A percentile compares a stretch with the other conserved stretches of the same genome.
Conservation (phyloP, 1,140 invertebrate species). For the Semibalanus balanoides region DNA sequence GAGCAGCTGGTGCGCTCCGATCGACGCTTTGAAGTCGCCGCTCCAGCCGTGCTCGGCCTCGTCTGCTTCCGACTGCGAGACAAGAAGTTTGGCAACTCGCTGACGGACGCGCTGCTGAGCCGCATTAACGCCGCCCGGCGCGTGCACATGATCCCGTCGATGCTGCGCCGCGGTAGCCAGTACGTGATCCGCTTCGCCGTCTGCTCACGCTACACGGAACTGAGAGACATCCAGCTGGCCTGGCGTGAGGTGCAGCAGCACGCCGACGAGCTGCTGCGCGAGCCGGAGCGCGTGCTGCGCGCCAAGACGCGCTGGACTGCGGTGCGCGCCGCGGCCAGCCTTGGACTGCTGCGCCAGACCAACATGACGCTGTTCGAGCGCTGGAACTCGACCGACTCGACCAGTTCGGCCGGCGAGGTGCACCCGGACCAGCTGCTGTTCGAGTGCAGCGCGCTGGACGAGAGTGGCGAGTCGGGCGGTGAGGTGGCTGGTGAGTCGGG, state of each 20-base stretch:
- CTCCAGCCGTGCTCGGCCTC: constrained; percentile 71
- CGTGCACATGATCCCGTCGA: constrained; percentile 87
- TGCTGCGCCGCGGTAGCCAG: constrained; percentile 57
- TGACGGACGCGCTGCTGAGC: constrained; percentile 67
- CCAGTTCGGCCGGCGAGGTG: too few relatives aligned
- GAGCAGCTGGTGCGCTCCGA: constrained; percentile 56
- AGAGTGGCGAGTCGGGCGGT: too few relatives aligned
- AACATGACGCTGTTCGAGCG: not conserved
- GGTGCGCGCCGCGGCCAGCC: not conserved
- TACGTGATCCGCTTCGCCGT: constrained; percentile 64
- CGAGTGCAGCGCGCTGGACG: too few relatives aligned
- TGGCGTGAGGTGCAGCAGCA: constrained; percentile 3
- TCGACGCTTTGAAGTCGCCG: constrained; percentile 72
- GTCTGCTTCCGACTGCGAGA: constrained; percentile 67
- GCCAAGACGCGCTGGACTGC: not conserved
- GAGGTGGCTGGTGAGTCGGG: too few relatives aligned
- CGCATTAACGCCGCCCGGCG: constrained; percentile 77
- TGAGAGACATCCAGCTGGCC: constrained; percentile 3
- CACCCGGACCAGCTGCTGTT: too few relatives aligned
- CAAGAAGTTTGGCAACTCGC: constrained; percentile 71
- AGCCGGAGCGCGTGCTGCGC: not conserved
- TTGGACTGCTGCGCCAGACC: not conserved
- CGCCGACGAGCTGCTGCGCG: not conserved
- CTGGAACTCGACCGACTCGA: not conserved
- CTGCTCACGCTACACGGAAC: constrained; percentile 65